Conservation (phyloP, 2,797 vertebrate genomes). For the Diplodus sargus region DNA sequence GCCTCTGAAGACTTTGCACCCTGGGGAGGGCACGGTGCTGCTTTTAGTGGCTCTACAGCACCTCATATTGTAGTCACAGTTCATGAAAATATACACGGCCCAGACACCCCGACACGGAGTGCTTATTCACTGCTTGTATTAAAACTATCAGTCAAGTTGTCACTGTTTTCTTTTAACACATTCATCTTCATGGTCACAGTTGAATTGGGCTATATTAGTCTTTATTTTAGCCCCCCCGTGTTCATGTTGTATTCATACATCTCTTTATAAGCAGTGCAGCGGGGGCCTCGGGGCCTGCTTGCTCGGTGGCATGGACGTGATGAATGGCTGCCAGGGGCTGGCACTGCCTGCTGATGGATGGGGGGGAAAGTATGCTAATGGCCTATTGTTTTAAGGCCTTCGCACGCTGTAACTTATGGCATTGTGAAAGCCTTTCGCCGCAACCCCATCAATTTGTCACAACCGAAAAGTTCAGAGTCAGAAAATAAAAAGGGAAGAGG, state of each 20-base stretch:
- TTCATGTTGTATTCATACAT: conserved; percentile 68
- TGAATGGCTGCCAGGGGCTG: conserved; percentile 71
- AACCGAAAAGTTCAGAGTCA: conserved; percentile 65
- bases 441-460: conserved; percentile 72
- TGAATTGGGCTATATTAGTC: conserved; percentile 60
- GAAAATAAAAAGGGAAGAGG: conserved; percentile 46
- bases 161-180: conserved; percentile 51
- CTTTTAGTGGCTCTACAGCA: conserved; percentile 28
- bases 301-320: conserved; percentile 66
- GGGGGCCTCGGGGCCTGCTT: conserved; percentile 49
- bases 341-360: conserved; percentile 70
- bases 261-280: conserved; percentile 64
- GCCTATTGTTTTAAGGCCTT: conserved; percentile 76
- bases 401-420: conserved; percentile 65
- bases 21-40: not conserved
- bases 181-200: conserved; percentile 63
- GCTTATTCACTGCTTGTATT: conserved; percentile 58
- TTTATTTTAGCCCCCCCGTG: conserved; percentile 51
- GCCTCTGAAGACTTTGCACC: conserved; percentile 30
- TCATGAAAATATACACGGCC: conserved; percentile 51
- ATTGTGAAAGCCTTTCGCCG: conserved; percentile 61
- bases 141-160: conserved; percentile 69
- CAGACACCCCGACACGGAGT: conserved; percentile 42
- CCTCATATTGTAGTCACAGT: conserved; percentile 37
- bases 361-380: conserved; percentile 71